Base-by-base conservation (phyloP, 2,797 vertebrate species). In the Eremophila alpestris region DNA sequence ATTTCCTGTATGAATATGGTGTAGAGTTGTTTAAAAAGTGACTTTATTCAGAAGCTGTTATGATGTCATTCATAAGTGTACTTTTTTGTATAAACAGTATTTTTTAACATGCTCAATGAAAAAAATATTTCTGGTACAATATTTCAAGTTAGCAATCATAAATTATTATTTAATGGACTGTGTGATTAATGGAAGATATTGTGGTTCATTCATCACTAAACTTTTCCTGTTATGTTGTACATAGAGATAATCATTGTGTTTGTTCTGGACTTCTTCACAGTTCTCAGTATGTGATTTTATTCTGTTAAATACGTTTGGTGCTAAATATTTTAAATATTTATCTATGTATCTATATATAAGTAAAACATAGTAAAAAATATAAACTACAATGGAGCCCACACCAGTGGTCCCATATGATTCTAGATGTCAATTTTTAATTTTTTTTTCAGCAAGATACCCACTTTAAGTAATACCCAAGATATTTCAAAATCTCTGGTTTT, bases 151-250 rank as follows among this genome's bases (percentile, higher is more conserved):
- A 95, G 77, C 70, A 90, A 85, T 26, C 29, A 71, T 77, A 91
- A 84, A 93, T 82, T 90, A 92, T 94, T 97, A 95, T 89, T 89
- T 87, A 87, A 90, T 71, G n/a, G 21, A 60, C 64, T 89, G 16
- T 90, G 52, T 94, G 84, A 96, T 96, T 95, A 96, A 95, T 95
- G 77, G 27, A 83, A 92, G 60, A 23, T 67, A 49, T 87, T 11
- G 54, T 54, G 75, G 83, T 96, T 97, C 95, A 94, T 91, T 94
- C 29, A 89, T 22, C 46, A n/a, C 38, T 78, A 60, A 62, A 56
- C 83, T 90, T 89, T 83, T 89, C 34, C 27, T 83, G 29, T 71
- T 79, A 79, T 46, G 27, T 80, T 70, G 41, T 45, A 51, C 36
- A 87, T 32, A 91, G 43, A 93, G 20, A 34, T 52, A 73, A 40